A percentile compares a stretch with the other conserved stretches of the same genome.
These are phyloP conservation scores for Ophonus ardosiacus DNA, from an alignment of 2,888 invertebrate species.

Conservation along the genomic window DNA sequence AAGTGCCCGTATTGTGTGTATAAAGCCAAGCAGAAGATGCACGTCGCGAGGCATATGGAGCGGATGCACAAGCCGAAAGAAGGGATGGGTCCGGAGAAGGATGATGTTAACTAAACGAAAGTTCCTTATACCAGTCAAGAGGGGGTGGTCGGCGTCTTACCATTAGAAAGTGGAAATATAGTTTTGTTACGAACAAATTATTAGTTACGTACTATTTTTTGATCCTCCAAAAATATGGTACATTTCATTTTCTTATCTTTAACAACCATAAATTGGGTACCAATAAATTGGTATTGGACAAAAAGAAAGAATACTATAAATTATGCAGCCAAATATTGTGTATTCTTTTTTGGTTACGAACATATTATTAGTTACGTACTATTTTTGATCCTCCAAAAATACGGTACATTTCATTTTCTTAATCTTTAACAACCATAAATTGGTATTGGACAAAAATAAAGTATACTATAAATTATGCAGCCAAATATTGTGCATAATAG, in stretches of 20 bases:
- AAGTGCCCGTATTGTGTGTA: slow-evolving; percentile 91
- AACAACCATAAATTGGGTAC: too few relatives aligned
- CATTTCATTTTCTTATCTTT: too few relatives aligned
- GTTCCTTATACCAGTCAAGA: slow-evolving; percentile 52
- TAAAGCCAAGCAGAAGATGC: slow-evolving; percentile 91
- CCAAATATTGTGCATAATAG: too few relatives aligned
- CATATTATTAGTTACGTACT: not conserved
- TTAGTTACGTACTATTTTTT: not conserved
- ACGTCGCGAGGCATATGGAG: slow-evolving; percentile 89
- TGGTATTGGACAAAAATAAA: too few relatives aligned
- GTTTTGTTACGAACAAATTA: not conserved
- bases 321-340: too few relatives aligned
- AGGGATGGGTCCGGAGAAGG: not conserved
- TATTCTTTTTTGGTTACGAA: not conserved
- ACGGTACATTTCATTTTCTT: too few relatives aligned
- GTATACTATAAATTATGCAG: too few relatives aligned
- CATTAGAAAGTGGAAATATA: not conserved
- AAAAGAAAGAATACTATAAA: too few relatives aligned
- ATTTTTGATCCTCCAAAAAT: not conserved
- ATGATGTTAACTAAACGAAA: slow-evolving; percentile 36
- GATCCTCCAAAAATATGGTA: too few relatives aligned
- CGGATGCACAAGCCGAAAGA: slow-evolving; percentile 83
- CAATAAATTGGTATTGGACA: too few relatives aligned
- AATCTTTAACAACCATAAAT: too few relatives aligned
- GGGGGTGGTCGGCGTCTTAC: not conserved